phyloP scores from a whole-genome alignment of 2,113 vertebrate genomes.

The Eurystomus gularis region DNA sequence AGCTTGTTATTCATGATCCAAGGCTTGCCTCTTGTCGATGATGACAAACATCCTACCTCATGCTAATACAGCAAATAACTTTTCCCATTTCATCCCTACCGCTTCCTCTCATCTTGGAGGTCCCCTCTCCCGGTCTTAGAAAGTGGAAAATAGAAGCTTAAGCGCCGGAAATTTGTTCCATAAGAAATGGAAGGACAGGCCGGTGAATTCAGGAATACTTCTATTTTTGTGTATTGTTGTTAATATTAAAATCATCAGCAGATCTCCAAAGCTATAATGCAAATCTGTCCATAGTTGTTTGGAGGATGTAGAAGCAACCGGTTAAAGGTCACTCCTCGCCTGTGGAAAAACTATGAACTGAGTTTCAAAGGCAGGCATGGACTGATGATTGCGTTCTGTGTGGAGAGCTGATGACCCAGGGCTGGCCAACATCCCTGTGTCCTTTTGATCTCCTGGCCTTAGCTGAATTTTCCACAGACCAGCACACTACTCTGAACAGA shows the following conservation, averaged over 20 bases:
- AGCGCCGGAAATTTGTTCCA: neutral
- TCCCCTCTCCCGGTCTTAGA: neutral
- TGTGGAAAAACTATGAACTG: neutral
- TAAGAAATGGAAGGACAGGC: neutral
- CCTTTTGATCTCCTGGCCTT: neutral
- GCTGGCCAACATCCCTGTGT: neutral
- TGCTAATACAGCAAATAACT: neutral
- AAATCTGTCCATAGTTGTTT: neutral
- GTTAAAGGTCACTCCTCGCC: neutral
- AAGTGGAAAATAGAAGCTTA: neutral
- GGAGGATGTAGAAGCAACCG: neutral
- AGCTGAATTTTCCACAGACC: neutral
- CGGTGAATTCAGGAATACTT: neutral
- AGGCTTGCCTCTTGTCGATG: neutral
- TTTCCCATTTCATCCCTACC: neutral
- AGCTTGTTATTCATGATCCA: neutral
- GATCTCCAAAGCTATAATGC: neutral
- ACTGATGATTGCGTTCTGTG: neutral
- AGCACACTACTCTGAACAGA: fast-evolving
- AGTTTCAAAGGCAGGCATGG: neutral
- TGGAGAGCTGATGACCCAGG: neutral
- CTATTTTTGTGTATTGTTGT: neutral
- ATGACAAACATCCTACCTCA: neutral
- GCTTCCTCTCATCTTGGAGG: neutral
- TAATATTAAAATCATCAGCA: neutral